These are phyloP conservation scores for Lathronympha strigana DNA, from an alignment of 2,888 invertebrate species.

Conservation along the genomic window DNA sequence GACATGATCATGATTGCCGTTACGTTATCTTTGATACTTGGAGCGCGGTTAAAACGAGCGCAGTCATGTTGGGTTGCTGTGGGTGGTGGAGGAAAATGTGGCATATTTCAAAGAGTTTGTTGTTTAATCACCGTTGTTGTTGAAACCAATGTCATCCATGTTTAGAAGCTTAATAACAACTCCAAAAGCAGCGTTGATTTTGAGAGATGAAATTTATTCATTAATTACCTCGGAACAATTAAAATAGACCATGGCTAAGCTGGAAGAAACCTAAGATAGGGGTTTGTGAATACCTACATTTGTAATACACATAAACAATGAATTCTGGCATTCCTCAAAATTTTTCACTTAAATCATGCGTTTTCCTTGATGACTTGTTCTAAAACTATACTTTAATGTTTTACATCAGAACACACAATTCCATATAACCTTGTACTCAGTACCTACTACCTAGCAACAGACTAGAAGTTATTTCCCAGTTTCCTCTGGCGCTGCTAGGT, in stretches of 20 bases:
- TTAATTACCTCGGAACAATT: too few species aligned
- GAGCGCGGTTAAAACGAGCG: slow-evolving; percentile 14
- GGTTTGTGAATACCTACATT: too few species aligned
- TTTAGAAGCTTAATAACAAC: not conserved
- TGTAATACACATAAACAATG: too few species aligned
- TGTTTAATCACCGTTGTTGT: not conserved
- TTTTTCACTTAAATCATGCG: not conserved
- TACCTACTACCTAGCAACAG: slow-evolving; percentile 2
- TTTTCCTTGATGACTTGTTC: not conserved
- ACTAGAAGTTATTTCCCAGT: slow-evolving; percentile 40
- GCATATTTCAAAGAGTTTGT: not conserved
- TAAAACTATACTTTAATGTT: not conserved
- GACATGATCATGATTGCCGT: slow-evolving; percentile 16
- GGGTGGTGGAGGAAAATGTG: slow-evolving; percentile 8
- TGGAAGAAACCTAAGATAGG: too few species aligned
- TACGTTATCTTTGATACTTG: slow-evolving; percentile 23
- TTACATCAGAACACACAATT: not conserved
- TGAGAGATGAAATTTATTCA: not conserved
- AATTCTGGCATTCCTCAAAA: too few species aligned
- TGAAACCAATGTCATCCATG: not conserved
- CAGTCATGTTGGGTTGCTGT: slow-evolving; percentile 15
- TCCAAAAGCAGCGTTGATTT: not conserved
- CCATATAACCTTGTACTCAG: not conserved
- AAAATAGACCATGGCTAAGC: too few species aligned
- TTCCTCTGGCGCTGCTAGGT: slow-evolving; percentile 37